Evolutionary conservation across 2,888 invertebrate genomes (phyloP).

Genomic region (Hololepta plana): DNA sequence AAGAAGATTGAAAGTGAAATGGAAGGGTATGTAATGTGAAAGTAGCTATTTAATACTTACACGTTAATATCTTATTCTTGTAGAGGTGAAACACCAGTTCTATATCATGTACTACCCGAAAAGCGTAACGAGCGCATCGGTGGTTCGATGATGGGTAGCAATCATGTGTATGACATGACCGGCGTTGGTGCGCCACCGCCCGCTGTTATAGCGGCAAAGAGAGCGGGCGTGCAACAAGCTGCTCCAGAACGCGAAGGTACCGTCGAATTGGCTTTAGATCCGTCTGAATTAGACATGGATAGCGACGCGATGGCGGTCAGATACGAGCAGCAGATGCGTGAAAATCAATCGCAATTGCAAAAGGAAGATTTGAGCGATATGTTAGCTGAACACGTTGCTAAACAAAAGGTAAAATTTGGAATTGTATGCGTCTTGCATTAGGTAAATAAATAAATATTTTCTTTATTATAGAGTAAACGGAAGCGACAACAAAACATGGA

Average conservation of each 20-base stretch:
- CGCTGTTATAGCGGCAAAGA: conserved; percentile 27
- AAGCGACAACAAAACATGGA: conserved; percentile 84
- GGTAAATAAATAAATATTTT: conserved; percentile 11
- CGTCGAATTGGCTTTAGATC: conserved; percentile 91
- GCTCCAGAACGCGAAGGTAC: conserved; percentile 40
- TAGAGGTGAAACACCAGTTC: conserved; percentile 80
- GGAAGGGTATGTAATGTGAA: conserved; percentile 50
- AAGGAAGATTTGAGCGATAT: conserved; percentile 96
- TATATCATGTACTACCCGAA: conserved; percentile 93
- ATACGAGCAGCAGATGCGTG: conserved; percentile 91
- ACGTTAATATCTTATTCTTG: too few relatives aligned
- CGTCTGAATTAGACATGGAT: conserved; percentile 91
- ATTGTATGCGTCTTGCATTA: conserved; percentile 5
- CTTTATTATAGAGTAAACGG: conserved; percentile 63
- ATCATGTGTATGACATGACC: conserved; percentile 92
- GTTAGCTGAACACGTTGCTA: conserved; percentile 94
- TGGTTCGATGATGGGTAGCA: conserved; percentile 94
- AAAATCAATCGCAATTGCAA: conserved; percentile 73
- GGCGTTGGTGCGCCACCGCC: conserved; percentile 40
- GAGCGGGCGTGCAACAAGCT: conserved; percentile 12
- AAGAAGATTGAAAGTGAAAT: conserved; percentile 90
- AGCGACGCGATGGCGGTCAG: conserved; percentile 90
- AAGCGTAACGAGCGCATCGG: conserved; percentile 78
- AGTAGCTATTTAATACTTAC: not conserved
- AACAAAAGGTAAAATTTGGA: conserved; percentile 57